phyloP scores from a whole-genome alignment of 2,797 vertebrate genomes.

The Lepidocolaptes lacrymiger region DNA sequence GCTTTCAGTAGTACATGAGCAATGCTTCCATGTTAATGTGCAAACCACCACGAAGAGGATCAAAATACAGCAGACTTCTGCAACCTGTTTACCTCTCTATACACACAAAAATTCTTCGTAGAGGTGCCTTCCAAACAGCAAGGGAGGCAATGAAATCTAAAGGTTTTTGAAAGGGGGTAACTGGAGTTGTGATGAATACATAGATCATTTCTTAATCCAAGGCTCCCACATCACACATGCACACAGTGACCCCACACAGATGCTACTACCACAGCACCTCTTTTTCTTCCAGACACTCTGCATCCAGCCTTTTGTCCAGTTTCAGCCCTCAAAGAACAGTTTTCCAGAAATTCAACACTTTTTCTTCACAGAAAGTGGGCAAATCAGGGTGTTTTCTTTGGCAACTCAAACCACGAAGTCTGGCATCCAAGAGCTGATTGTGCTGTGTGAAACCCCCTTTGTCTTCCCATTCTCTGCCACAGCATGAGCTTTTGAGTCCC shows the following conservation, averaged over 20 bases:
- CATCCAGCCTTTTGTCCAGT: neutral
- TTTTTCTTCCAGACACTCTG: neutral
- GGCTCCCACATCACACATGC: neutral
- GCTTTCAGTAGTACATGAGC: neutral
- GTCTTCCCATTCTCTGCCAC: neutral
- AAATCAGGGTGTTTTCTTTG: neutral
- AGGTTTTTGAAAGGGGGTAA: neutral
- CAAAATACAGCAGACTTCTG: neutral
- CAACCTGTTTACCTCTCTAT: neutral
- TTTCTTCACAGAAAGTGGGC: neutral
- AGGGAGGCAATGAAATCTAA: neutral
- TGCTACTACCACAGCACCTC: neutral
- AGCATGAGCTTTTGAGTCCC: fast-evolving
- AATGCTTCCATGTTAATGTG: neutral
- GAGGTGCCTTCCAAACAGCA: neutral
- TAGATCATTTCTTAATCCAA: neutral
- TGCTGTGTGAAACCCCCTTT: neutral
- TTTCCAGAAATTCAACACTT: neutral
- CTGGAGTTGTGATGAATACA: neutral
- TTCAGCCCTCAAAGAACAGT: neutral
- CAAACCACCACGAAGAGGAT: neutral
- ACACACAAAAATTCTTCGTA: neutral
- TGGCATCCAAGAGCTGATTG: neutral
- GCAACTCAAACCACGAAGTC: neutral
- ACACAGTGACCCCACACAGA: neutral